Evolutionary conservation across 2,888 invertebrate genomes (phyloP).

Genomic region (Peribatodes rhomboidaria): DNA sequence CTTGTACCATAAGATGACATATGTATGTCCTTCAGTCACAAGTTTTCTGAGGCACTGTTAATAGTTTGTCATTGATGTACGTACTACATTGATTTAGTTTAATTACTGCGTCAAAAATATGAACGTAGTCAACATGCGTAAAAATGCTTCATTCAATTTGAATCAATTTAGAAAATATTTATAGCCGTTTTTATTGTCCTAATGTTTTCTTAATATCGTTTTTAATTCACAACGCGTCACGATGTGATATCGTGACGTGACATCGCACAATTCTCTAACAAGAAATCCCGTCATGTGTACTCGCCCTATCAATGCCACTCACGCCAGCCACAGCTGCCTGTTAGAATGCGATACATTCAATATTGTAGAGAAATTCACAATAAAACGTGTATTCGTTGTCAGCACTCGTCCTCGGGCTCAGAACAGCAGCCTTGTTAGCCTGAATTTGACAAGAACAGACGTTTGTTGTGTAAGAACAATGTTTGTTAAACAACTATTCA

Average conservation of each 20-base stretch:
- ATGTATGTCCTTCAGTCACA: no score
- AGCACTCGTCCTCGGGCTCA: background rate
- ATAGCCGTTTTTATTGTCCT: no score
- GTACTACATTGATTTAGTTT: no score
- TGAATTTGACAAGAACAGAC: background rate
- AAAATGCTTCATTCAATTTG: no score
- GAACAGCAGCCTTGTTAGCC: background rate
- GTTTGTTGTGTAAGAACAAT: background rate
- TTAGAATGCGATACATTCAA: conserved; percentile 2
- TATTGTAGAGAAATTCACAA: conserved; percentile 6
- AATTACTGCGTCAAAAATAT: no score
- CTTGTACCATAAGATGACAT: no score
- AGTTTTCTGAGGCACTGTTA: no score
- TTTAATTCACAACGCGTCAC: background rate
- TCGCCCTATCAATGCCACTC: background rate
- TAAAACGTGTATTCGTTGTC: conserved; percentile 1
- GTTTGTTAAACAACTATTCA: background rate
- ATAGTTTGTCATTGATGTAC: no score
- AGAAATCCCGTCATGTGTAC: background rate
- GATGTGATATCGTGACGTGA: background rate
- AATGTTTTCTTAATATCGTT: background rate
- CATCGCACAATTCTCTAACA: background rate
- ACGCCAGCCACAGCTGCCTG: conserved; percentile 8
- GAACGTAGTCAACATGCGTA: no score
- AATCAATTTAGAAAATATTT: no score